Percentiles rank a stretch among this genome's conserved stretches.
Evolutionary conservation across 2,888 invertebrate species (phyloP).

Genomic region (Ectemnius continuus): DNA sequence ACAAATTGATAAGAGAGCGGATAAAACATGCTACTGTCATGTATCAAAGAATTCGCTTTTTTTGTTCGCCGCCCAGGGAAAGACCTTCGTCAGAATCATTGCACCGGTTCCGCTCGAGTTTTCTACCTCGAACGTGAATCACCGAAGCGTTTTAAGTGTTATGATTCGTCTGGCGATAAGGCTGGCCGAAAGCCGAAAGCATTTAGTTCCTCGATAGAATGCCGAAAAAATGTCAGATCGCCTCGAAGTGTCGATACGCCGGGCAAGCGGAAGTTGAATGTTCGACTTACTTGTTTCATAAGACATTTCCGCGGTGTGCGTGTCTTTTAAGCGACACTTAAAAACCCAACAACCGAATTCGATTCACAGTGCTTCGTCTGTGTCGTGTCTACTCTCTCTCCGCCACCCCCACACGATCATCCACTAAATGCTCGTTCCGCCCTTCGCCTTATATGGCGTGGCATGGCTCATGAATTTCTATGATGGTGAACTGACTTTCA

Average conservation of each 20-base stretch:
- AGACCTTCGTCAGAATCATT: not conserved
- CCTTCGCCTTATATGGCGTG: slow-evolving; percentile 73
- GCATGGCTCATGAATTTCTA: slow-evolving; percentile 40
- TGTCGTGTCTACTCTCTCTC: slow-evolving; percentile 25
- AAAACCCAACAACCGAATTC: slow-evolving; percentile 46
- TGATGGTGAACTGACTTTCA: slow-evolving; percentile 27
- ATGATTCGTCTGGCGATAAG: slow-evolving; percentile 44
- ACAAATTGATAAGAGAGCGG: not conserved
- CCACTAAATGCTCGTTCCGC: slow-evolving; percentile 68
- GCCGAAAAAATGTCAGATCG: not conserved
- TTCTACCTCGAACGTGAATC: slow-evolving; percentile 29
- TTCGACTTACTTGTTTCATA: slow-evolving; percentile 73
- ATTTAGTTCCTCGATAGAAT: slow-evolving; percentile 20
- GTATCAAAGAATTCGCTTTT: not conserved
- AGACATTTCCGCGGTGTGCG: slow-evolving; percentile 65
- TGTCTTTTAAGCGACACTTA: slow-evolving; percentile 52
- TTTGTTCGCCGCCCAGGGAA: not conserved
- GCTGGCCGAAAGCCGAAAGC: slow-evolving; percentile 38
- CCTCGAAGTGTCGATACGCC: not conserved
- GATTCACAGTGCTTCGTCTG: slow-evolving; percentile 37
- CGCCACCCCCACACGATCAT: slow-evolving; percentile 43
- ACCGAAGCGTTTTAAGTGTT: slow-evolving; percentile 44
- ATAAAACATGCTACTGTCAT: slow-evolving; percentile 1
- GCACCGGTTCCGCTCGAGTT: not conserved
- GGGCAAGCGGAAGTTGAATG: not conserved